Conservation (phyloP, 1,140 invertebrate species). For the Drosophila ohnishii region DNA sequence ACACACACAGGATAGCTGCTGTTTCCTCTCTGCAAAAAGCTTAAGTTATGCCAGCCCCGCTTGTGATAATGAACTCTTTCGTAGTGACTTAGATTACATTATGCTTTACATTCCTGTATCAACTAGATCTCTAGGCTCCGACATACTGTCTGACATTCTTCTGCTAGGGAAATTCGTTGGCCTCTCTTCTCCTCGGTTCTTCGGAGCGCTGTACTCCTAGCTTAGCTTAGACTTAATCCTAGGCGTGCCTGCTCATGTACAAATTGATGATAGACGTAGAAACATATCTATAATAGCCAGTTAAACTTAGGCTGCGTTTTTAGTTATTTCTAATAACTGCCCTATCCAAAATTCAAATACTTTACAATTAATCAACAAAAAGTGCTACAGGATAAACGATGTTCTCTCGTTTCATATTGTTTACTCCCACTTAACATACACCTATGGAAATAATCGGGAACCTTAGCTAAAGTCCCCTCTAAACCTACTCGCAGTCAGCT, state of each 20-base stretch:
- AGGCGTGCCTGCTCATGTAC: conserved; percentile 72
- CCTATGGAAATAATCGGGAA: conserved; percentile 16
- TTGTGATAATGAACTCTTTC: conserved; percentile 34
- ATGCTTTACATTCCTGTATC: conserved; percentile 55
- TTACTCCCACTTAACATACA: conserved; percentile 55
- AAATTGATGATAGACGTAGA: conserved; percentile 69
- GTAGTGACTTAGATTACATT: conserved; percentile 40
- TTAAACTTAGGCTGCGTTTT: conserved; percentile 61
- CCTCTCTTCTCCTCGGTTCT: conserved; percentile 34
- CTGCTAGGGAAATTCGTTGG: conserved; percentile 72
- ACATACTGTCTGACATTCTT: conserved; percentile 32
- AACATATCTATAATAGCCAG: conserved; percentile 62
- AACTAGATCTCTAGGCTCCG: conserved; percentile 31
- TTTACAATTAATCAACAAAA: conserved; percentile 81
- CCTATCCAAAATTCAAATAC: conserved; percentile 57
- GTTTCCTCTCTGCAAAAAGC: conserved; percentile 20
- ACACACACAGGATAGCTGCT: conserved; percentile 17
- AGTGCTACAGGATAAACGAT: conserved; percentile 42
- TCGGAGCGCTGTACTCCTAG: conserved; percentile 19
- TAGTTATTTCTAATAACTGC: conserved; percentile 78
- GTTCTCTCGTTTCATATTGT: conserved; percentile 29
- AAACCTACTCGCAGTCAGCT: conserved; percentile 37
- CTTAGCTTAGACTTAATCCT: conserved; percentile 61
- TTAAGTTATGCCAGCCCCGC: conserved; percentile 9
- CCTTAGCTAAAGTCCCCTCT: conserved; percentile 42